Base-by-base conservation (phyloP, 2,888 invertebrate genomes). In the Cheilosia vulpina region DNA sequence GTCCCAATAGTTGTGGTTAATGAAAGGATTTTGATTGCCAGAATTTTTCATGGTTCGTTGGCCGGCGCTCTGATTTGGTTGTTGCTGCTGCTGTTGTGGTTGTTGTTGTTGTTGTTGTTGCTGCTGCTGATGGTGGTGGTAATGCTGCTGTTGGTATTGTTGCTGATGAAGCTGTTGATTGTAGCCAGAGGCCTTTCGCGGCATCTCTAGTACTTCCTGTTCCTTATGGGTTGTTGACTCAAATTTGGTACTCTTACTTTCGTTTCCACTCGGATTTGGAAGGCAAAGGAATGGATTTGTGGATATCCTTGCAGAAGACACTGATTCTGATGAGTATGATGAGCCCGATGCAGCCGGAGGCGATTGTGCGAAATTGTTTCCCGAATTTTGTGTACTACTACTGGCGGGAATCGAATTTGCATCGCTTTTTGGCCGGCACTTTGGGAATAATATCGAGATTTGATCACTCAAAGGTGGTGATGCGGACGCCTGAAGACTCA, bases 401-500 rank as follows among this genome's bases (percentile, higher is more conserved):
- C 63, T 77, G 69, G 75, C 65, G 57, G 80, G 47, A 91, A 94
- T 94, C 88, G 94, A 91, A 92, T 94, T 94, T 89, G 93, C 93
- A 92, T 94, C 94, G 80, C 87, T 93, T 90, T 94, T 94, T 88
- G 96, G 96, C 90, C 96, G 95, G 93, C 97, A 97, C 95, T 97
- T 97, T 90, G 96, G 96, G 93, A 97, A 97, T 90, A 97, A 94
- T 92, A 96, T 94, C 91, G 96, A 96, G 93, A 97, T 96, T 93
- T 96, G 95, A 94, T 96, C 96, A 93, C 89, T 92, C 21, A 93
- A 93, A 90, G 93, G 93, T 47, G 93, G 93, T 91, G 93, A 93
- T 91, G 93, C 93, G 91, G 93, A 93, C 92, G 93, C 58, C 75
- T 80, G 87, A 81, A 73, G 87, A 87, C 69, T 89, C 83, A 87